Percentiles rank a stretch among this genome's conserved stretches.
These are phyloP conservation scores for Triplophysa tibetana DNA, from an alignment of 2,113 vertebrate species.

Conservation along the genomic window DNA sequence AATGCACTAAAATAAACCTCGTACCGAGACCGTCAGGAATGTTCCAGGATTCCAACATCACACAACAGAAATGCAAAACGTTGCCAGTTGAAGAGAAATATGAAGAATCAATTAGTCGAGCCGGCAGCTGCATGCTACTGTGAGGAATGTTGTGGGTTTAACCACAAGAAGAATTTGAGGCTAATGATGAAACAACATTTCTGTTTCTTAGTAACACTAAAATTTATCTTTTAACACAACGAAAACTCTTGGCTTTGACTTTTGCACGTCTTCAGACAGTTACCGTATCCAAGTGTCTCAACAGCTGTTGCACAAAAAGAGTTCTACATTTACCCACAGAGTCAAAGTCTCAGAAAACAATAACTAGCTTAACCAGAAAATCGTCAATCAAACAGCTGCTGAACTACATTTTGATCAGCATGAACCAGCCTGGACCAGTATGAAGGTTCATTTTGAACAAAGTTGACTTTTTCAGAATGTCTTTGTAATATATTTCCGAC, in stretches of 20 bases:
- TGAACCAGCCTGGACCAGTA: no score
- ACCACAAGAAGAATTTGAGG: conserved; percentile 55
- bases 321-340: neutral
- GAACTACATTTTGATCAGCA: no score
- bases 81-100: neutral
- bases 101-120: neutral
- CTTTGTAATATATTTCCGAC: neutral
- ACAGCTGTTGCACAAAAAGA: neutral
- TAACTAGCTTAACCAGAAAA: no score
- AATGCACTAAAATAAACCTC: neutral
- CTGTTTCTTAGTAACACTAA: neutral
- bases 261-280: neutral
- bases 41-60: neutral
- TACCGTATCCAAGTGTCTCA: neutral
- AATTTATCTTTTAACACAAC: neutral
- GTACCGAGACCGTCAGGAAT: neutral
- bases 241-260: neutral
- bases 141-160: conserved; percentile 49
- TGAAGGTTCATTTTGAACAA: no score
- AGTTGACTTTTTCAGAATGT: no score
- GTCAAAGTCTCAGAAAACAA: neutral
- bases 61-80: conserved; percentile 11
- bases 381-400: no score
- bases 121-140: neutral
- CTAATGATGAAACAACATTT: neutral